Evolutionary conservation across 2,888 invertebrate species (phyloP), one percentile per base, ranked within the genome.

Genomic region (Pollenia amentaria): DNA sequence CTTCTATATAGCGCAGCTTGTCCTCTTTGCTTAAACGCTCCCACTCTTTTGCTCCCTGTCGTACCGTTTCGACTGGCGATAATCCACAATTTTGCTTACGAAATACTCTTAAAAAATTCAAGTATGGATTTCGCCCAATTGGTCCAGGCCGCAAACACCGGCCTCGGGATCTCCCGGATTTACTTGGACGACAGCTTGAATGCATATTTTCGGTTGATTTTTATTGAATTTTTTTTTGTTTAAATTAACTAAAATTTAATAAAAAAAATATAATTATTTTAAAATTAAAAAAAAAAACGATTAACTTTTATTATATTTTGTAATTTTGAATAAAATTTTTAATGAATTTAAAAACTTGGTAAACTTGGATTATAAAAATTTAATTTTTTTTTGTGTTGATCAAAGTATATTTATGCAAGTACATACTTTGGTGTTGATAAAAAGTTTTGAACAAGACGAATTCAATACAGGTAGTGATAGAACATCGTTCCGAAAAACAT

Each of bases 1-100:
- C 64, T 14, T 16, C 10, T 38, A 80, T 44, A 29, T 44, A 80
- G 0, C 7, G 11, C 6, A 69, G 38, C 14, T 44, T 82, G 14
- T 73, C 48, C 8, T 53, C 40, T 6, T 11, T 18, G 2, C 2
- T 29, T 12, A 85, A 48, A 21, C 46, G 42, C 12, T 44, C 60
- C 87, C 87, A 87, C 3, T 38, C 87, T 40, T 65, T 70, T 4
- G 87, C 87, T 8, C 87, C 87, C 12, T 16, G 40, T 7, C 21
- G n/a, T 8, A 84, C n/a, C 21, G 84, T 84, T 67, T 79, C 21
- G 10, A 62, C 11, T 3, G 77, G 51, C 0, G 55, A 10, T n/a
- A 77, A 29, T 0, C 81, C 81, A 11, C 81, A 85, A 55, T 81
- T 67, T 18, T 77, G 29, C 11, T 60, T 81, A n/a, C 85, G 64